These are phyloP conservation scores for Trichogramma evanescens DNA, from an alignment of 2,888 invertebrate genomes.

Conservation along the genomic window DNA sequence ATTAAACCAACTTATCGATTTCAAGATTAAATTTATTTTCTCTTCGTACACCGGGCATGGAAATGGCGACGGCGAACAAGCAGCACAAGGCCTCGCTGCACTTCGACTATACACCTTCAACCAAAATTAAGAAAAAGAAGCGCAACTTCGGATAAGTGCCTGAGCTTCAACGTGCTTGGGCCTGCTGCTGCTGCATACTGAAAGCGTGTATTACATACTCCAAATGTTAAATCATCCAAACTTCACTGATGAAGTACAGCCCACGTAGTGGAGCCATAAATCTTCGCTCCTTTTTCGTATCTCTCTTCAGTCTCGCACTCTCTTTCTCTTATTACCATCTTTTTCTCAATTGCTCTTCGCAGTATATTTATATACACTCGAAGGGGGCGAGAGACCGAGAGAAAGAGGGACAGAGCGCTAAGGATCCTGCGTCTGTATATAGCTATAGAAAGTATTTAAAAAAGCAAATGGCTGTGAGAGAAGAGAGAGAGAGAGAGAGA, in stretches of 20 bases:
- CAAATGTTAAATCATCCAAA: conserved; percentile 21
- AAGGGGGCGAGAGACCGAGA: conserved; percentile 12
- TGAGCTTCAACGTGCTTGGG: too few relatives aligned
- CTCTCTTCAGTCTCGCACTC: conserved; percentile 2
- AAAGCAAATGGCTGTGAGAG: neutral
- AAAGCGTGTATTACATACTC: conserved; percentile 1
- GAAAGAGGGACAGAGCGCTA: conserved; percentile 12
- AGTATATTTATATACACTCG: neutral
- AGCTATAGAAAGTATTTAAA: too few relatives aligned
- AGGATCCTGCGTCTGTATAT: neutral
- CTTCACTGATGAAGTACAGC: conserved; percentile 15
- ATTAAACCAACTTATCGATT: neutral
- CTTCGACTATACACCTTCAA: neutral
- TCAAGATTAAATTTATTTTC: conserved; percentile 13
- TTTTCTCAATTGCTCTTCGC: conserved; percentile 10
- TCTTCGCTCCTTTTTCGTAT: conserved; percentile 11
- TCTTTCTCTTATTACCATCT: neutral
- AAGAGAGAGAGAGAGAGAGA: conserved; percentile 3
- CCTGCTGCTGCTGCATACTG: neutral
- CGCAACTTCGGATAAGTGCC: neutral
- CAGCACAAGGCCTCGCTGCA: neutral
- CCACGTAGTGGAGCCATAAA: conserved; percentile 12
- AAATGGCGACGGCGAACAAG: too few relatives aligned
- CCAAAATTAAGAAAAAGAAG: neutral
- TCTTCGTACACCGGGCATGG: neutral